These are phyloP conservation scores for Polyergus mexicanus DNA, from an alignment of 1,140 invertebrate species.

Conservation along the genomic window DNA sequence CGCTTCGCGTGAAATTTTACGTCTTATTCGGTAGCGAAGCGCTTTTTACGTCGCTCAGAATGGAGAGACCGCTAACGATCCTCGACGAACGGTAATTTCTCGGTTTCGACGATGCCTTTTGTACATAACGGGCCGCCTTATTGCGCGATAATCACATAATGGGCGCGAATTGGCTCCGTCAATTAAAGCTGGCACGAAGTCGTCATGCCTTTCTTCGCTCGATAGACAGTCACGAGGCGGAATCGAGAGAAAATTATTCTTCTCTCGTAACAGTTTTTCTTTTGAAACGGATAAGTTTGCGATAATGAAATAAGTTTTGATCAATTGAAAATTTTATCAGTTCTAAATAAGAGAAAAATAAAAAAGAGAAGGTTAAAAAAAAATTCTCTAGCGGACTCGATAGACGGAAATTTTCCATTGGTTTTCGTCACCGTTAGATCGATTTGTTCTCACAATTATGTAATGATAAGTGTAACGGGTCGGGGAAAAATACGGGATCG, in stretches of 20 bases:
- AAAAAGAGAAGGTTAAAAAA: background rate
- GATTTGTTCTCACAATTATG: conserved; percentile 42
- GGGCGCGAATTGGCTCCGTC: conserved; percentile 48
- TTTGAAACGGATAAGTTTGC: background rate
- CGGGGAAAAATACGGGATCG: conserved; percentile 21
- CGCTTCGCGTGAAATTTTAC: background rate
- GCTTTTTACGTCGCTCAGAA: background rate
- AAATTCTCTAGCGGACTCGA: background rate
- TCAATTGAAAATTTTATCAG: background rate
- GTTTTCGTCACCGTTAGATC: conserved; percentile 43
- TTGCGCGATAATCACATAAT: conserved; percentile 64
- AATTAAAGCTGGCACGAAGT: conserved; percentile 59
- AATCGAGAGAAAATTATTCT: conserved; percentile 6
- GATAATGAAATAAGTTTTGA: background rate
- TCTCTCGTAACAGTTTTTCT: background rate
- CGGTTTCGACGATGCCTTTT: conserved; percentile 33
- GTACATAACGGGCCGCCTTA: conserved; percentile 18
- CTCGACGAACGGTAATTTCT: conserved; percentile 33
- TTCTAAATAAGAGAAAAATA: background rate
- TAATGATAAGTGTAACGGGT: conserved; percentile 43
- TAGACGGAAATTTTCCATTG: background rate
- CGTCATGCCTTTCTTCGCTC: background rate
- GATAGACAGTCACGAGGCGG: background rate
- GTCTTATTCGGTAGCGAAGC: conserved; percentile 32
- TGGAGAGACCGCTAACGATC: conserved; percentile 28